Evolutionary conservation across 1,140 invertebrate genomes (phyloP), one percentile per base, ranked within the genome.

Genomic region (Choristoneura fumiferana): DNA sequence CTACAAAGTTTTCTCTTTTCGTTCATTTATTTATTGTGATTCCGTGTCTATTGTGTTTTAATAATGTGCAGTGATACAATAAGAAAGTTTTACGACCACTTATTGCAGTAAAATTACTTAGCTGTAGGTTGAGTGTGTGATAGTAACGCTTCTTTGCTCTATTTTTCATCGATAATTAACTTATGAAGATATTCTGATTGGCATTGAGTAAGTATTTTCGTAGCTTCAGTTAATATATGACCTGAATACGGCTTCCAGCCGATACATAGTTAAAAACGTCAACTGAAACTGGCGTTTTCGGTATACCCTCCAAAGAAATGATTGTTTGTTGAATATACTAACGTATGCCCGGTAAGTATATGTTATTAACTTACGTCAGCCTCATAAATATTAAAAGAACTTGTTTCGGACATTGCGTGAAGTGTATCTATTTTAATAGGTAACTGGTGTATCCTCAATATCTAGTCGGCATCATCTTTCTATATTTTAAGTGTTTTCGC

Each of bases 191-290:
- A 22, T 18, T 29, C 18, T 49, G 43, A 49, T 17, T 49, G 18
- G 10, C 18, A 49, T 49, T 49, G 43, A 49, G 43, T 49, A 22
- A 49, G 43, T 49, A 49, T 49, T 49, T n/a, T 49, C 17, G 18
- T 13, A 22, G 43, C 22, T 22, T 8, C 22, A 49, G 22, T 22
- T 49, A 49, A n/a, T 49, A 22, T 18, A 49, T 49, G 43, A 49
- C 43, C 43, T 49, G 18, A 49, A 49, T 49, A 29, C 22, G 22
- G 22, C 22, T 29, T 29, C 22, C 2, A 6, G 22, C 22, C 6
- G 22, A 3, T 29, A 6, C 2, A 29, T 29, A 3, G 22, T 6
- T 29, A 29, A 29, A 3, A 3, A 29, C 2, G 22, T 29, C n/a
- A 29, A 2, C 22, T 29, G 22, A 29, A 29, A 29, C 2, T 29